phyloP scores from a whole-genome alignment of 2,797 vertebrate genomes.

The Picus viridis region DNA sequence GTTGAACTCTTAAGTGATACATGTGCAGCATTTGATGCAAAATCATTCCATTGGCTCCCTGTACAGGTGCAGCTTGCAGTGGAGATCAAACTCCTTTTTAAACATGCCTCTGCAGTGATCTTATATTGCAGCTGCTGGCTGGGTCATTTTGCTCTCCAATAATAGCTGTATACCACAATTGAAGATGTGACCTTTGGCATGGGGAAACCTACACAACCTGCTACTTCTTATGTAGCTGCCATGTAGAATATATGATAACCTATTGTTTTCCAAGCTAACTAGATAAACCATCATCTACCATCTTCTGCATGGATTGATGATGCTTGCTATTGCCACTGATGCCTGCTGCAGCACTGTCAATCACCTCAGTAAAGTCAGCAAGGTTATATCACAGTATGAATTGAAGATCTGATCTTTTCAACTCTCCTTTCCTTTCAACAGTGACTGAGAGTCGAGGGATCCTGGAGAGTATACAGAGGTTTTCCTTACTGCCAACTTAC shows the following conservation, averaged over 20 bases:
- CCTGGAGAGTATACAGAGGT: constrained; percentile 83
- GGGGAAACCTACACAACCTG: not conserved
- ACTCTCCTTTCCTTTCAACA: constrained; percentile 76
- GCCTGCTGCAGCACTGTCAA: not conserved
- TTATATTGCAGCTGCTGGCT: not conserved
- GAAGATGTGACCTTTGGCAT: not conserved
- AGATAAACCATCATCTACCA: not conserved
- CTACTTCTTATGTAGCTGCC: not conserved
- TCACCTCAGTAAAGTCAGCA: not conserved
- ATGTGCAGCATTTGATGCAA: not conserved
- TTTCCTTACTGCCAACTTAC: constrained; percentile 87
- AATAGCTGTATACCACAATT: not conserved
- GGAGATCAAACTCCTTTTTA: not conserved
- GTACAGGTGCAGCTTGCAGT: not conserved
- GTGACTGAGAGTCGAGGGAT: constrained; percentile 87
- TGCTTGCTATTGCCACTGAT: not conserved
- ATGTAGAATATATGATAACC: not conserved
- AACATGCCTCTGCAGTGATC: not conserved
- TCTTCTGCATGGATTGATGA: not conserved
- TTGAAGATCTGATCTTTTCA: not conserved
- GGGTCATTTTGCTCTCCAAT: not conserved
- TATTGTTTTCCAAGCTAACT: not conserved
- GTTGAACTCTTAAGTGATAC: not conserved
- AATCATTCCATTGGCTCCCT: not conserved
- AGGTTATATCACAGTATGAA: not conserved